Percentiles rank a stretch among this genome's conserved stretches.
phyloP scores from a whole-genome alignment of 2,113 vertebrate species.

The Centropus bengalensis region DNA sequence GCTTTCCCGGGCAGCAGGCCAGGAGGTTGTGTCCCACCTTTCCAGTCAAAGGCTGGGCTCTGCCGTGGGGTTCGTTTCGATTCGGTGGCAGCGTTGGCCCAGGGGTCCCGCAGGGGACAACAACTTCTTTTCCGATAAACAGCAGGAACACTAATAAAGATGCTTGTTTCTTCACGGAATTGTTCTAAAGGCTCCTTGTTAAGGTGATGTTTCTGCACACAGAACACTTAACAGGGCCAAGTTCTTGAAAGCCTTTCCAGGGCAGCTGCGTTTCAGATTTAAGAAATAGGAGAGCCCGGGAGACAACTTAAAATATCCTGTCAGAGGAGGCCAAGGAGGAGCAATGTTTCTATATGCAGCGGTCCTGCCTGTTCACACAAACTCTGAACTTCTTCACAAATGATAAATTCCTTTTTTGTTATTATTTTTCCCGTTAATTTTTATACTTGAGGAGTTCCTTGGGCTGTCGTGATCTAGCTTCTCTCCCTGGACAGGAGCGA shows the following conservation, averaged over 20 bases:
- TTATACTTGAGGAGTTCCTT: neutral
- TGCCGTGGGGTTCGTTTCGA: neutral
- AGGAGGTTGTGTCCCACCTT: constrained; percentile 2
- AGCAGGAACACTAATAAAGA: neutral
- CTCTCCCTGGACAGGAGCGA: neutral
- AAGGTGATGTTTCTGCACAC: neutral
- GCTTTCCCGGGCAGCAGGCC: neutral
- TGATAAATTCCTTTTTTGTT: neutral
- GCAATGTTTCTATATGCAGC: neutral
- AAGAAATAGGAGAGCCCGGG: neutral
- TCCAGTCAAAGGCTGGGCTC: neutral
- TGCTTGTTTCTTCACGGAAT: neutral
- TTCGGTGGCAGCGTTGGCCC: neutral
- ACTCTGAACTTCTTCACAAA: neutral
- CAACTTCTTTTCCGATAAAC: neutral
- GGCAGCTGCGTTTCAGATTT: neutral
- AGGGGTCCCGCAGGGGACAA: neutral
- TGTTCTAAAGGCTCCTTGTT: neutral
- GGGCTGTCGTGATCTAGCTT: neutral
- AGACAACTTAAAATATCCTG: neutral
- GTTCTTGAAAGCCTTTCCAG: neutral
- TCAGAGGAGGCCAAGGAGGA: neutral
- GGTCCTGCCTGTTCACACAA: neutral
- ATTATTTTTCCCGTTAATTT: neutral
- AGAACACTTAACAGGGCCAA: neutral